Percentiles rank a stretch among this genome's conserved stretches.
Conservation (phyloP, 2,113 vertebrate species). For the Oceanites oceanicus region DNA sequence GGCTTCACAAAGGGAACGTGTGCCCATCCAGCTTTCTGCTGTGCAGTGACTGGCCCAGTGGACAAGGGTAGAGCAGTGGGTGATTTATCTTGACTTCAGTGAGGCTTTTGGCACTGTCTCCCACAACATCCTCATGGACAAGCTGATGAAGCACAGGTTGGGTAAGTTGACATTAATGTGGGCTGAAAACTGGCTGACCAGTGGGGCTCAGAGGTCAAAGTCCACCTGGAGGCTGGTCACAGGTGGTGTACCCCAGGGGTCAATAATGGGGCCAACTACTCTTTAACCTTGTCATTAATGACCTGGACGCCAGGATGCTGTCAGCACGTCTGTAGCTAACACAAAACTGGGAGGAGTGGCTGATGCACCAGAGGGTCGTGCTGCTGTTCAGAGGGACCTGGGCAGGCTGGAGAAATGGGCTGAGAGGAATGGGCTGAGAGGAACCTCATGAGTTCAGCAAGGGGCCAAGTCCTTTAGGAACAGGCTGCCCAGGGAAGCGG, state of each 20-base stretch:
- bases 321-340: neutral
- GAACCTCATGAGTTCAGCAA: neutral
- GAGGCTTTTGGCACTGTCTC: neutral
- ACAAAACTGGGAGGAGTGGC: neutral
- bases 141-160: neutral
- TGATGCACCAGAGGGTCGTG: neutral
- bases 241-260: neutral
- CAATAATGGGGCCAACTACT: neutral
- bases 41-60: neutral
- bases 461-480: too few species aligned
- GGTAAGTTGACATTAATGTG: neutral
- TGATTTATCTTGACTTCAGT: neutral
- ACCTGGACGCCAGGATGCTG: neutral
- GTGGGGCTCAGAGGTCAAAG: neutral
- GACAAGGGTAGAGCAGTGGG: rapidly evolving
- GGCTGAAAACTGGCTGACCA: neutral
- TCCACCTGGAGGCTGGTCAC: neutral
- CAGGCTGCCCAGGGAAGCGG: too few species aligned
- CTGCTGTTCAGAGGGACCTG: too few species aligned
- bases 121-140: neutral
- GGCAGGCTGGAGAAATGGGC: neutral
- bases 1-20: neutral
- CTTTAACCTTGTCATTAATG: neutral
- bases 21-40: neutral
- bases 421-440: neutral